Evolutionary conservation across 2,888 invertebrate species (phyloP).

Genomic region (Bhutanitis thaidina): DNA sequence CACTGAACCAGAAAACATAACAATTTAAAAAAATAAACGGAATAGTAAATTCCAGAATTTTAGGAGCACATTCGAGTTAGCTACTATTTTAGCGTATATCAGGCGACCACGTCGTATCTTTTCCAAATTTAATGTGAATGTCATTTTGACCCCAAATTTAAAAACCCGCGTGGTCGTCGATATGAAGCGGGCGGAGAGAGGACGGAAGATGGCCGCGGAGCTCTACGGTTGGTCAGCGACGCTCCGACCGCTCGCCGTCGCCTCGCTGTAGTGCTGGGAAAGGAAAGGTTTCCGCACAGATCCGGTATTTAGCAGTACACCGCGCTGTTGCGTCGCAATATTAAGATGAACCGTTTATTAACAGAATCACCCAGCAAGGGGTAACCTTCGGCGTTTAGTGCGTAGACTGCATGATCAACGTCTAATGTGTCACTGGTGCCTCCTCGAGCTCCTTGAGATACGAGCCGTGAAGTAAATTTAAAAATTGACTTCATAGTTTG

Average conservation of each 20-base stretch:
- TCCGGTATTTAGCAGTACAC: constrained; percentile 18
- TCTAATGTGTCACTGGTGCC: not conserved
- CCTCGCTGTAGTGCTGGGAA: constrained; percentile 31
- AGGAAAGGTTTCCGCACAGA: constrained; percentile 31
- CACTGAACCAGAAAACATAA: constrained; percentile 14
- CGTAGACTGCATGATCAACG: not conserved
- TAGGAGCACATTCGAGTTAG: constrained; percentile 8
- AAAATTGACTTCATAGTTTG: no score
- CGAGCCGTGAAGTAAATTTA: no score
- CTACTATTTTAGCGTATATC: not conserved
- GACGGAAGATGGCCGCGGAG: constrained; percentile 28
- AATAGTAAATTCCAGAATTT: not conserved
- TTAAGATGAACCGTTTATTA: not conserved
- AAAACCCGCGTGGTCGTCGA: constrained; percentile 1
- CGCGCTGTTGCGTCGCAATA: constrained; percentile 10
- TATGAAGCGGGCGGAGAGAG: constrained; percentile 24
- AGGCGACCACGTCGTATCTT: constrained; percentile 7
- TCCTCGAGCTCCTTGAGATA: not conserved
- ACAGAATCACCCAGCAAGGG: no score
- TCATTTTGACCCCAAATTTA: constrained; percentile 6
- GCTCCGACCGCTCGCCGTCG: constrained; percentile 27
- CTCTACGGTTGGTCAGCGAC: constrained; percentile 28
- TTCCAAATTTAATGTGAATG: constrained; percentile 1
- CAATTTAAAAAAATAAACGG: not conserved
- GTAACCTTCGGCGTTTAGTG: no score